Percentiles rank a stretch among this genome's conserved stretches.
Evolutionary conservation across 2,888 invertebrate species (phyloP).

Genomic region (Heliconius aoede): DNA sequence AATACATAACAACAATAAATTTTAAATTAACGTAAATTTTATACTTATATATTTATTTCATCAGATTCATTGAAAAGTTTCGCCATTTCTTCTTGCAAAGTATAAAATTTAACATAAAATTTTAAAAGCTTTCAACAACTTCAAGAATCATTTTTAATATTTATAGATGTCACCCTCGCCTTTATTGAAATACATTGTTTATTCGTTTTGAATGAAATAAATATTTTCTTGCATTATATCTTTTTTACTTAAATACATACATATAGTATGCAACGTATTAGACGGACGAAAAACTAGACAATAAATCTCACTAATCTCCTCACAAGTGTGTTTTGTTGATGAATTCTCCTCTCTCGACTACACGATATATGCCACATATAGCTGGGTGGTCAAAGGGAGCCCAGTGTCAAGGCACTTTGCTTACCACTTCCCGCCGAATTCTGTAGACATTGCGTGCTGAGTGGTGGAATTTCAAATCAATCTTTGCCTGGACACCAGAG

Average conservation of each 20-base stretch:
- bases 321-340: not conserved
- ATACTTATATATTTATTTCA: not conserved
- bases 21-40: not conserved
- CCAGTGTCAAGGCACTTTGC: no score
- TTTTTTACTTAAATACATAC: not conserved
- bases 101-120: constrained; percentile 14
- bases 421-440: no score
- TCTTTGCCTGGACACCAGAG: no score
- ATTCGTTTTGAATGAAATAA: constrained; percentile 3
- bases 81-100: constrained; percentile 5
- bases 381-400: no score
- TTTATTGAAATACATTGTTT: constrained; percentile 9
- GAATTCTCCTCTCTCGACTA: no score
- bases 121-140: constrained; percentile 21
- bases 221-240: not conserved
- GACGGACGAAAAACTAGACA: not conserved
- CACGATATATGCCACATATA: no score
- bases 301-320: not conserved
- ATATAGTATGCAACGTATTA: not conserved
- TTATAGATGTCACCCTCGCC: constrained; percentile 16
- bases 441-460: no score
- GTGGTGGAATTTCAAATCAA: no score
- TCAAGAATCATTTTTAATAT: constrained; percentile 19
- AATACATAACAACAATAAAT: not conserved
- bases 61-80: constrained; percentile 16